Percentiles rank a stretch among this genome's conserved stretches.
Evolutionary conservation across 1,140 invertebrate genomes (phyloP).

Genomic region (Leptopilina boulardi): DNA sequence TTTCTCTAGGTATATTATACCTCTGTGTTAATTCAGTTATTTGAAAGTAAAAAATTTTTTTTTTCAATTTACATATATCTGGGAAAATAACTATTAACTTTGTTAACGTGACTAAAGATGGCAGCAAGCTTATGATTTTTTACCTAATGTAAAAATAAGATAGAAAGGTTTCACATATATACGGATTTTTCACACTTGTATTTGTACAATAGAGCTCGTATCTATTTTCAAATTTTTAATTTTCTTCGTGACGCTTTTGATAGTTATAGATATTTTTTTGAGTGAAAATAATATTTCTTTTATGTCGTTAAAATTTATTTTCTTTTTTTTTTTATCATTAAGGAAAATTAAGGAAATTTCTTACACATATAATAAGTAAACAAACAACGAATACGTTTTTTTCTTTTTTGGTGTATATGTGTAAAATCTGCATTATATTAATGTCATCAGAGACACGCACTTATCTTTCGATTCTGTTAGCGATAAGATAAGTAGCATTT

Average conservation of each 20-base stretch:
- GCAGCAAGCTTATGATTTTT: conserved; percentile 1
- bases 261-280: no score
- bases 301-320: no score
- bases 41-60: no score
- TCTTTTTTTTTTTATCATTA: no score
- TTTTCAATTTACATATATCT: background rate
- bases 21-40: no score
- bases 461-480: conserved; percentile 21
- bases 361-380: background rate
- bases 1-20: no score
- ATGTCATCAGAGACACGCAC: background rate
- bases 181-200: background rate
- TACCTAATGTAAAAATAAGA: background rate
- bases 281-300: no score
- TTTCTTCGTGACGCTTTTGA: no score
- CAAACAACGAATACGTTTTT: background rate
- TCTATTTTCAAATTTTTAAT: no score
- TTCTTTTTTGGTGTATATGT: background rate
- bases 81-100: background rate
- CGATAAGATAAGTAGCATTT: conserved; percentile 28
- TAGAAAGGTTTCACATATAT: background rate
- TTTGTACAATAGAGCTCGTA: background rate
- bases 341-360: no score
- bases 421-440: conserved; percentile 22
- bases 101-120: background rate